Evolutionary conservation across 2,797 vertebrate genomes (phyloP).

Genomic region (Chelmon rostratus): DNA sequence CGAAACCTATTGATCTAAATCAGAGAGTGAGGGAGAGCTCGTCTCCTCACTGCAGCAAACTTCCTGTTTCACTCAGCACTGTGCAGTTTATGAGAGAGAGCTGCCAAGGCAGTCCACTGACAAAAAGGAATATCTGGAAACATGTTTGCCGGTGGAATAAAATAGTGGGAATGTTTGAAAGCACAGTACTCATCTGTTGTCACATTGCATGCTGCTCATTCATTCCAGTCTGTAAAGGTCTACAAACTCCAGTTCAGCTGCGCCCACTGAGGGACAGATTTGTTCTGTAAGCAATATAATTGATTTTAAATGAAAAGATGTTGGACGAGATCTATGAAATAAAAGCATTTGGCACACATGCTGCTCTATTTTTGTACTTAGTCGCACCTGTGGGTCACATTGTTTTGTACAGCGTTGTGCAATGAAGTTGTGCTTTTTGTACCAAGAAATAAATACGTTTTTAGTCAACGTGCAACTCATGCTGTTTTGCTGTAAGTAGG

Average conservation of each 20-base stretch:
- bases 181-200: no score
- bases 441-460: slow-evolving; percentile 52
- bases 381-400: slow-evolving; percentile 35
- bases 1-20: slow-evolving; percentile 75
- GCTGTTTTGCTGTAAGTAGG: slow-evolving; percentile 33
- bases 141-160: slow-evolving; percentile 27
- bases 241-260: slow-evolving; percentile 28
- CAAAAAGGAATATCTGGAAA: slow-evolving; percentile 18
- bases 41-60: slow-evolving; percentile 59
- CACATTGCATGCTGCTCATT: slow-evolving; percentile 39
- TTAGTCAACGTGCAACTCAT: slow-evolving; percentile 37
- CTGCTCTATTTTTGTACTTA: slow-evolving; percentile 49
- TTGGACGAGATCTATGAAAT: slow-evolving; percentile 57
- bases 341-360: slow-evolving; percentile 63
- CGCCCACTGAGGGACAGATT: slow-evolving; percentile 21
- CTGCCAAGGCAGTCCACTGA: slow-evolving; percentile 1
- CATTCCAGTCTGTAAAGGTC: slow-evolving; percentile 21
- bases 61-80: slow-evolving; percentile 49
- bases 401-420: slow-evolving; percentile 11
- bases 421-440: slow-evolving; percentile 38
- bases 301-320: slow-evolving; percentile 50
- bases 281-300: slow-evolving; percentile 49
- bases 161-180: slow-evolving; percentile 33
- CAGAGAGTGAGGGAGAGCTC: slow-evolving; percentile 51
- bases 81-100: slow-evolving; percentile 27